Conservation (phyloP, 2,113 vertebrate genomes). For the Desmodus rotundus region DNA sequence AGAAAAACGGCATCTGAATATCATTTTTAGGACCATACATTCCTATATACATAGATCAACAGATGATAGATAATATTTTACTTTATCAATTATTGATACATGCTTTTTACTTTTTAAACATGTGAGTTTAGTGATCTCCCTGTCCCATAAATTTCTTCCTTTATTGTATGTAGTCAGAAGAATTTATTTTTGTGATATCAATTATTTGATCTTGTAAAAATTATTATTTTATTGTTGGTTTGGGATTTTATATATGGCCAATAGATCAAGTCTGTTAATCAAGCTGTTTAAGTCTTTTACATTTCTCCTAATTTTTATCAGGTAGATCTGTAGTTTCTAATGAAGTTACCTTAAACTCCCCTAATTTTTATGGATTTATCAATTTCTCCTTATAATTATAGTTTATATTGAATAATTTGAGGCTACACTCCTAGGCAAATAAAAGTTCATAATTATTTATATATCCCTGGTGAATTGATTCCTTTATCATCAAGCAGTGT, state of each 20-base stretch:
- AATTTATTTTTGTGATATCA: background rate
- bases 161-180: background rate
- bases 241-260: background rate
- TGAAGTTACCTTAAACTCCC: background rate
- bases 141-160: background rate
- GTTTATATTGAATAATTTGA: background rate
- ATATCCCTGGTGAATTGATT: background rate
- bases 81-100: background rate
- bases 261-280: background rate
- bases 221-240: background rate
- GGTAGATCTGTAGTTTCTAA: background rate
- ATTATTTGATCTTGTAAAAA: background rate
- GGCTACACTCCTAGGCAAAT: background rate
- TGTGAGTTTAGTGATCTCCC: background rate
- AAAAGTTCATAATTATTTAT: background rate
- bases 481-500: background rate
- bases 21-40: background rate
- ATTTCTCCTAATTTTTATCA: background rate
- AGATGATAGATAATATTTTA: background rate
- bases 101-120: background rate
- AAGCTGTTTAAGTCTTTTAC: background rate
- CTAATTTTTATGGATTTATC: background rate
- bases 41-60: background rate
- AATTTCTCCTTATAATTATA: background rate
- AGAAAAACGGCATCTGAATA: background rate